These are phyloP conservation scores for Pangasius djambal DNA, from an alignment of 2,797 vertebrate species.

Conservation along the genomic window DNA sequence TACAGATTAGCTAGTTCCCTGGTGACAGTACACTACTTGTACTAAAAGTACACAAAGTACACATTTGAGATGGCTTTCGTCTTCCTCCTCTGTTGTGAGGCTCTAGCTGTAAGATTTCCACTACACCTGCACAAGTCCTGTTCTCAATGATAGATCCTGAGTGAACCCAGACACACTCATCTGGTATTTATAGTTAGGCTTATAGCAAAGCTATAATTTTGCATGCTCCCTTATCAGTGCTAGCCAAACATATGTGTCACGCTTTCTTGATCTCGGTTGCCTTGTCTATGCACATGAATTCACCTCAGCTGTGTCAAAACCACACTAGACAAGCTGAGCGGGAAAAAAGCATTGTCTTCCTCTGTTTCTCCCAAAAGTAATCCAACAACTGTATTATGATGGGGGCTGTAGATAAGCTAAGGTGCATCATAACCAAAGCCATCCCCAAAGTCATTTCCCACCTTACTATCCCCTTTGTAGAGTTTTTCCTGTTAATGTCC, in stretches of 20 bases:
- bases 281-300: slow-evolving; percentile 66
- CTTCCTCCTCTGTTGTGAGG: not conserved
- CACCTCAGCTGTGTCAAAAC: slow-evolving; percentile 70
- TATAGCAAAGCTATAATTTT: not conserved
- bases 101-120: not conserved
- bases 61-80: not conserved
- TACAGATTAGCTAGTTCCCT: not conserved
- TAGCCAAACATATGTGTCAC: not conserved
- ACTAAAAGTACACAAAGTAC: not conserved
- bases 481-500: not conserved
- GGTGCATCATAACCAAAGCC: too few relatives aligned
- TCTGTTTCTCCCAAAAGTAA: not conserved
- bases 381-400: not conserved
- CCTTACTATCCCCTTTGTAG: not conserved
- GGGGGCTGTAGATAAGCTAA: too few relatives aligned
- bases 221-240: not conserved
- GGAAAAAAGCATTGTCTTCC: not conserved
- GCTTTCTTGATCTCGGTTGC: slow-evolving; percentile 59
- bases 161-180: too few relatives aligned
- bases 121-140: not conserved
- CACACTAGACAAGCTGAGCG: not conserved
- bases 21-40: not conserved
- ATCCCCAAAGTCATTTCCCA: not conserved
- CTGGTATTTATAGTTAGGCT: not conserved
- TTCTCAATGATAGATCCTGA: not conserved